These are phyloP conservation scores for Drosophila funebris DNA, from an alignment of 1,140 invertebrate genomes.

Conservation along the genomic window DNA sequence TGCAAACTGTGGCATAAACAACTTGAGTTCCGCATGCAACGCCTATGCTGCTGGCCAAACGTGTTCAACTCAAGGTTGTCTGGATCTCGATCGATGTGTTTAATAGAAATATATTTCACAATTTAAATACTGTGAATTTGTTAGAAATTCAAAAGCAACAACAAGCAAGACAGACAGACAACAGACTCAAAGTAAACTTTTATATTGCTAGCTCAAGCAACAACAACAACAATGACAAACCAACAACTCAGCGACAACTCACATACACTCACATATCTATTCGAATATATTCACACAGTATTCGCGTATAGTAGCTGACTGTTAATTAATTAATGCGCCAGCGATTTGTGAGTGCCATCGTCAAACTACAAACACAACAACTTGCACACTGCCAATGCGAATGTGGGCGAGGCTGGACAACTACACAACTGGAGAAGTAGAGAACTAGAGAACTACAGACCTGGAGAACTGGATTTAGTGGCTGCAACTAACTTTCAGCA, in stretches of 20 bases:
- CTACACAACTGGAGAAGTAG: conserved; percentile 3
- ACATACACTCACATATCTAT: not conserved
- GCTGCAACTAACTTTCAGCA: not conserved
- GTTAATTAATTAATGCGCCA: conserved; percentile 67
- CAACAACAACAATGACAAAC: conserved; percentile 20
- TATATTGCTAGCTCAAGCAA: conserved; percentile 27
- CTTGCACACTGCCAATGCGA: not conserved
- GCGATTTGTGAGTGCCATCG: conserved; percentile 41
- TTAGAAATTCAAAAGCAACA: conserved; percentile 28
- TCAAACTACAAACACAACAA: conserved; percentile 7
- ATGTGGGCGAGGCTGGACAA: not conserved
- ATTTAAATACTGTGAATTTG: conserved; percentile 23
- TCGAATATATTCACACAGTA: not conserved
- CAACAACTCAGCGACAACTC: conserved; percentile 25
- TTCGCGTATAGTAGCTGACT: conserved; percentile 37
- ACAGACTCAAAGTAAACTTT: conserved; percentile 23
- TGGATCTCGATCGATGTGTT: conserved; percentile 30
- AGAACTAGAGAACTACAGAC: no score
- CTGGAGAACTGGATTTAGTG: conserved; percentile 13
- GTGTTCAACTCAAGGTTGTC: conserved; percentile 57
- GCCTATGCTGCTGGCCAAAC: not conserved
- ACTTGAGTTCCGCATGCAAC: conserved; percentile 66
- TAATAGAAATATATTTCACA: conserved; percentile 58
- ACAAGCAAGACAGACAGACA: conserved; percentile 38
- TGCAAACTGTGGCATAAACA: not conserved